phyloP scores from a whole-genome alignment of 1,140 invertebrate genomes.

The Nylanderia fulva region DNA sequence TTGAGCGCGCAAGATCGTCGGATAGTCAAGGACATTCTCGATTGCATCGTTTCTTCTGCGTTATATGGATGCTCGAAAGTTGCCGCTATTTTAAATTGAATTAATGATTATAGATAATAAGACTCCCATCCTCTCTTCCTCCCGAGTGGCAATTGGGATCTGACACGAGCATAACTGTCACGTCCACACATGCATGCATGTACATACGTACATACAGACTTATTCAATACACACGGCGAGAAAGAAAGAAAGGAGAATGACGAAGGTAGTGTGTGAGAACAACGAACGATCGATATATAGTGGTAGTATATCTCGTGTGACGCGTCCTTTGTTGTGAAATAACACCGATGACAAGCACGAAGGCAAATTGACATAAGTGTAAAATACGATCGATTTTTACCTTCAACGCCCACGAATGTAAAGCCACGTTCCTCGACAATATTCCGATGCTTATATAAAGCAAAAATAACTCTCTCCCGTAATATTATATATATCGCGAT shows the following conservation, averaged over 20 bases:
- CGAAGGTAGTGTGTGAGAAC: background rate
- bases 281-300: background rate
- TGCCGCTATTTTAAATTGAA: background rate
- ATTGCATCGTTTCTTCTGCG: background rate
- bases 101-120: background rate
- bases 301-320: background rate
- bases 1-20: background rate
- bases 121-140: no score
- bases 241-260: background rate
- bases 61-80: background rate
- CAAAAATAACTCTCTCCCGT: background rate
- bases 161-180: background rate
- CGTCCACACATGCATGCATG: background rate
- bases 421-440: background rate
- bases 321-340: slow-evolving; percentile 23
- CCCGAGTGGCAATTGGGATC: background rate
- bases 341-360: slow-evolving; percentile 10
- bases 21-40: background rate
- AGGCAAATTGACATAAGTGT: slow-evolving; percentile 10
- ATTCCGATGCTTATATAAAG: background rate
- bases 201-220: no score
- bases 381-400: slow-evolving; percentile 10
- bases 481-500: background rate
- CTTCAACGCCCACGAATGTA: background rate
- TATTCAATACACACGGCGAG: no score